phyloP scores from a whole-genome alignment of 2,113 vertebrate genomes.

The Pomatorhinus ruficollis region DNA sequence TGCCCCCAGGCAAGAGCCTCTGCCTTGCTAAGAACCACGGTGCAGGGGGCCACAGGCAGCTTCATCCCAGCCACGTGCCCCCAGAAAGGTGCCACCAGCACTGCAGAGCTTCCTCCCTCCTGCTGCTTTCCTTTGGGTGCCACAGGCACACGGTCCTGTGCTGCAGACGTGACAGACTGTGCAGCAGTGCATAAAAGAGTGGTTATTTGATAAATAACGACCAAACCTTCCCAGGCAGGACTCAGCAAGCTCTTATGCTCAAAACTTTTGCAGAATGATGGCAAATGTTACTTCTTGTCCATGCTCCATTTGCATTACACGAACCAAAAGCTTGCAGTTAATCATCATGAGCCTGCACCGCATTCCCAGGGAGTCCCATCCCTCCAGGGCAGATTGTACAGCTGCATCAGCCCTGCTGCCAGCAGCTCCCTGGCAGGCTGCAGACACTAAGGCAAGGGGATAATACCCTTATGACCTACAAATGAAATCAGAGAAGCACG shows the following conservation, averaged over 20 bases:
- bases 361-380: not conserved
- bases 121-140: not conserved
- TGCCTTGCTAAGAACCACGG: not conserved
- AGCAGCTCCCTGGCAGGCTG: not conserved
- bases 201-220: not conserved
- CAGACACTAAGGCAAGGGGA: not conserved
- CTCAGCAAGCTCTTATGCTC: not conserved
- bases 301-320: not conserved
- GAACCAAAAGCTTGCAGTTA: not conserved
- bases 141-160: fast-evolving
- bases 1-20: fast-evolving
- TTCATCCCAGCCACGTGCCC: fast-evolving
- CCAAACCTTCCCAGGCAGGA: not conserved
- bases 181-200: not conserved
- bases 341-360: fast-evolving
- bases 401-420: not conserved
- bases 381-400: not conserved
- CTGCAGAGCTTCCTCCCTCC: not conserved
- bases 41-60: not conserved
- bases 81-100: not conserved
- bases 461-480: not conserved
- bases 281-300: not conserved
- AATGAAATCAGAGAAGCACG: not conserved
- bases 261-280: not conserved
- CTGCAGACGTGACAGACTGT: not conserved